phyloP scores from a whole-genome alignment of 2,797 vertebrate species.

The Otolemur crassicaudatus region DNA sequence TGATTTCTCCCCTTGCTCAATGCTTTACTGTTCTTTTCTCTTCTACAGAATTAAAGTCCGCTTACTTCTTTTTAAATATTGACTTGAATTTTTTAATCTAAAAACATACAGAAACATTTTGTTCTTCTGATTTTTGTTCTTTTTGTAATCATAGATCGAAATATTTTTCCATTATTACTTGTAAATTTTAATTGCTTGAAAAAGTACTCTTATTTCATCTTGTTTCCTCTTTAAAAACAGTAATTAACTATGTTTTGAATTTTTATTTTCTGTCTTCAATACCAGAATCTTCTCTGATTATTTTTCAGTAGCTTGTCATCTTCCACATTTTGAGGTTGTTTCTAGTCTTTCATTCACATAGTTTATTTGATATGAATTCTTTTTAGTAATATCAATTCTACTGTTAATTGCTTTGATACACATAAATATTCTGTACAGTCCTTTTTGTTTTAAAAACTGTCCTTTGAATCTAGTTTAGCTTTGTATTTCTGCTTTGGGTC shows the following conservation, averaged over 20 bases:
- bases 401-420: not conserved
- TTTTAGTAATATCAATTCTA: not conserved
- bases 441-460: not conserved
- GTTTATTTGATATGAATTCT: not conserved
- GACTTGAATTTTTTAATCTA: not conserved
- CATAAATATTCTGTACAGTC: not conserved
- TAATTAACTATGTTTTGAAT: not conserved
- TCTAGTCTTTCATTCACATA: not conserved
- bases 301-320: not conserved
- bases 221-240: not conserved
- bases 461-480: not conserved
- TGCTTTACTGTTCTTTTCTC: not conserved
- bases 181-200: not conserved
- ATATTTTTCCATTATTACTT: not conserved
- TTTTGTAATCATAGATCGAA: not conserved
- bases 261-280: not conserved
- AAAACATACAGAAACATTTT: not conserved
- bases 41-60: not conserved
- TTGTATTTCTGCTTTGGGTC: not conserved
- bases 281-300: not conserved
- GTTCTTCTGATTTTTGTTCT: not conserved
- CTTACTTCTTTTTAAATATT: not conserved
- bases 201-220: not conserved
- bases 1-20: not conserved
- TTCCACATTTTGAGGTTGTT: not conserved